Conservation (phyloP, 23 tunicate species). For the Clavelina lepadiformis region DNA sequence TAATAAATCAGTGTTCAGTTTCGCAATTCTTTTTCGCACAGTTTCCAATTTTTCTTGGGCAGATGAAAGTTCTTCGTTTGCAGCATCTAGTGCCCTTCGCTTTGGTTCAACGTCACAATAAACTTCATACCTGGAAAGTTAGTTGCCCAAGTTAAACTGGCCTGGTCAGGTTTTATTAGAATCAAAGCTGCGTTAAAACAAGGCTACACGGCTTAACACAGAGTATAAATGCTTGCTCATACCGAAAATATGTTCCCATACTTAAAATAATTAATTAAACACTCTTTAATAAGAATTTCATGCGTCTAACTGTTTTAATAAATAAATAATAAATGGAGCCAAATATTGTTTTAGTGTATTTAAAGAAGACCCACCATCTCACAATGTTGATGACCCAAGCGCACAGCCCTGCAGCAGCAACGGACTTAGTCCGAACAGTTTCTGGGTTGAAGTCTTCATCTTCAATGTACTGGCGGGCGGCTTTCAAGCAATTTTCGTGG, state of each 20-base stretch:
- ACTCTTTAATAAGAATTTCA: not conserved
- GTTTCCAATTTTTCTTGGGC: conserved; percentile 53
- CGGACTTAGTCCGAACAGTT: conserved; percentile 58
- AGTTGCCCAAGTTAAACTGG: too few species aligned
- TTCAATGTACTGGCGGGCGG: conserved; percentile 68
- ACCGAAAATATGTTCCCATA: too few species aligned
- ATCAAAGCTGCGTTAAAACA: too few species aligned
- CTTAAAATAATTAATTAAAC: not conserved
- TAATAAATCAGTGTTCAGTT: conserved; percentile 46
- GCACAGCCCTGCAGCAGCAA: conserved; percentile 83
- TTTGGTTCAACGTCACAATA: conserved; percentile 94
- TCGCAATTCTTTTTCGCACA: conserved; percentile 40
- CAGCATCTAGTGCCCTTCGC: conserved; percentile 61
- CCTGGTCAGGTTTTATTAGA: too few species aligned
- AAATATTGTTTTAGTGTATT: not conserved
- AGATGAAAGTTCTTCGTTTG: conserved; percentile 64
- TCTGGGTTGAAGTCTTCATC: conserved; percentile 74
- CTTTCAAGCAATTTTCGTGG: conserved; percentile 68
- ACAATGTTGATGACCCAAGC: conserved; percentile 96
- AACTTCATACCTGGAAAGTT: conserved; percentile 85
- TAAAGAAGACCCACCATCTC: conserved; percentile 40
- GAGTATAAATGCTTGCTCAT: too few species aligned
- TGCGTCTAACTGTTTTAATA: not conserved
- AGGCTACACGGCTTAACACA: too few species aligned
- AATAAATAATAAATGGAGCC: not conserved